A percentile compares a stretch with the other conserved stretches of the same genome.
phyloP scores from a whole-genome alignment of 2,888 invertebrate genomes.

The Poecilus cupreus region DNA sequence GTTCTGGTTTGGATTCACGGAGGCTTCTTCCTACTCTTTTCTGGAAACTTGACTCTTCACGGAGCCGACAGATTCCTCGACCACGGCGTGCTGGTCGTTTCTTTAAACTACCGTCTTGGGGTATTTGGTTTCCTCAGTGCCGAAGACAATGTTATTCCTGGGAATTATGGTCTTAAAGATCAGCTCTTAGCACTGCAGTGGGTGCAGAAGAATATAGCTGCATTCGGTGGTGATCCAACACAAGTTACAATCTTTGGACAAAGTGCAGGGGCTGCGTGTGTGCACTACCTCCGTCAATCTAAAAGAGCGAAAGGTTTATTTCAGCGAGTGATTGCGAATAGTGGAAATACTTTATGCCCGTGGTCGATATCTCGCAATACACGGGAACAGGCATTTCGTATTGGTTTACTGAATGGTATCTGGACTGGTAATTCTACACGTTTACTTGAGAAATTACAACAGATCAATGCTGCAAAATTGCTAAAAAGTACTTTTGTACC shows the following conservation, averaged over 20 bases:
- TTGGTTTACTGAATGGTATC: slow-evolving; percentile 12
- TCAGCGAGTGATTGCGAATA: slow-evolving; percentile 3
- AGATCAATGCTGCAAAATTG: neutral
- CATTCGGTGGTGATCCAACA: slow-evolving; percentile 35
- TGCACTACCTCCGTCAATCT: slow-evolving; percentile 1
- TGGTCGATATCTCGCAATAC: neutral
- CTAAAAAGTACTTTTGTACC: neutral
- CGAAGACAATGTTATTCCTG: neutral
- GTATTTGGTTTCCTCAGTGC: slow-evolving; percentile 30
- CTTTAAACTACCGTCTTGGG: slow-evolving; percentile 28
- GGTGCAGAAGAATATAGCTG: slow-evolving; percentile 31
- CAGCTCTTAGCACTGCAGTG: slow-evolving; percentile 39
- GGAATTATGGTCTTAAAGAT: slow-evolving; percentile 46
- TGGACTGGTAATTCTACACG: neutral
- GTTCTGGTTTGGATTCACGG: slow-evolving; percentile 38
- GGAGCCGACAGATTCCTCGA: slow-evolving; percentile 36
- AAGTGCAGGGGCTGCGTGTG: slow-evolving; percentile 19
- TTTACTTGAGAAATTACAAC: neutral
- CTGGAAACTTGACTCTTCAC: neutral
- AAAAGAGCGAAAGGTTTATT: slow-evolving; percentile 9
- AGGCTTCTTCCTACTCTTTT: neutral
- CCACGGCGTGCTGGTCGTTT: neutral
- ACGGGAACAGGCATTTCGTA: neutral
- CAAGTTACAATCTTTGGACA: slow-evolving; percentile 39
- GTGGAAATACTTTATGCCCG: slow-evolving; percentile 18